Evolutionary conservation across 2,888 invertebrate genomes (phyloP).

Genomic region (Drosophila diplacantha): DNA sequence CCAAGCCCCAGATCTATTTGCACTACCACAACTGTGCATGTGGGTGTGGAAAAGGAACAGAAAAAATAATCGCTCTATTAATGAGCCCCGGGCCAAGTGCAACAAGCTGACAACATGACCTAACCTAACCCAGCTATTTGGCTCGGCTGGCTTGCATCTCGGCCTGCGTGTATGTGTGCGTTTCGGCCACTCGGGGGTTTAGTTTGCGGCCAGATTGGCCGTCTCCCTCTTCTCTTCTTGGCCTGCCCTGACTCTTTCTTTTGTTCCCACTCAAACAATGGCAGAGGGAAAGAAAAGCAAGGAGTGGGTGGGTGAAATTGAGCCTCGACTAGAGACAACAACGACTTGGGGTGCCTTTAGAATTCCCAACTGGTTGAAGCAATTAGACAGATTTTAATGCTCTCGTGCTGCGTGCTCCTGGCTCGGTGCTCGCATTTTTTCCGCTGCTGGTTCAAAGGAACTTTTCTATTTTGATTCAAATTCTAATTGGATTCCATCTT

Average conservation of each 20-base stretch:
- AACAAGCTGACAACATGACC: constrained; percentile 69
- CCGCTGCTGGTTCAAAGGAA: constrained; percentile 25
- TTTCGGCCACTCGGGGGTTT: constrained; percentile 30
- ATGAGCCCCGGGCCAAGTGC: constrained; percentile 72
- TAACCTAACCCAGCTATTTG: constrained; percentile 49
- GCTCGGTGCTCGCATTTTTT: constrained; percentile 16
- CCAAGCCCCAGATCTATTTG: background rate
- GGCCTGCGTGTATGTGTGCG: background rate
- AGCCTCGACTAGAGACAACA: constrained; percentile 1
- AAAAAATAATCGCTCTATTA: constrained; percentile 67
- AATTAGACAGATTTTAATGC: constrained; percentile 27
- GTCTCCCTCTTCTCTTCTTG: background rate
- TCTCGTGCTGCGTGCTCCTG: constrained; percentile 1
- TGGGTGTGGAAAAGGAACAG: constrained; percentile 40
- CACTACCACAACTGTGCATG: constrained; percentile 7
- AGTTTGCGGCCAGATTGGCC: constrained; percentile 31
- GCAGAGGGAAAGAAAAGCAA: background rate
- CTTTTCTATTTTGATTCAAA: constrained; percentile 34
- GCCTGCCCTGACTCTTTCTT: constrained; percentile 1
- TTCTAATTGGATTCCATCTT: constrained; percentile 61
- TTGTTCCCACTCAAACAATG: constrained; percentile 23
- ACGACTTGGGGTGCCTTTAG: constrained; percentile 1
- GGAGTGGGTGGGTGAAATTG: constrained; percentile 12
- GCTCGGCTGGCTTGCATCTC: constrained; percentile 23
- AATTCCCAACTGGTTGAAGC: constrained; percentile 24